Evolutionary conservation across 2,113 vertebrate genomes (phyloP), one percentile per base, ranked within the genome.

Genomic region (Picathartes gymnocephalus): DNA sequence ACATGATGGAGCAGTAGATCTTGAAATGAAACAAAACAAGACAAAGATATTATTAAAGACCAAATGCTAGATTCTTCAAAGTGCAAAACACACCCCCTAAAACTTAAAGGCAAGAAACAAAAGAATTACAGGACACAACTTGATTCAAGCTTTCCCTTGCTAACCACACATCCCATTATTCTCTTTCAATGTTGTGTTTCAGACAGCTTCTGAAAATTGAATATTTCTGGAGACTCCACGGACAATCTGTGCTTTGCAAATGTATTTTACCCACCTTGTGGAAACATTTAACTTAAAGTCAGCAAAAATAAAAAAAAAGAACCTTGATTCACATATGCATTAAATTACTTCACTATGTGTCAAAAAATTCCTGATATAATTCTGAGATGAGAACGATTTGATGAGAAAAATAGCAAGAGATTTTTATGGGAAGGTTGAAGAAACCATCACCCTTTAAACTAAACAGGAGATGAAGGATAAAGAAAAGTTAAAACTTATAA

Each of bases 311-410:
- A 61, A 82, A 39, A 51, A 53, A n/a, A n/a, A n/a, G 9, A 13
- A 3, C 13, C 9, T 58, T 30, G 13, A 50, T 70, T 58, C 27
- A 51, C 2, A 10, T 62, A 1, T 44, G 13, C 1, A 1, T 48
- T 78, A 53, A 23, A 65, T 39, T 48, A 69, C 1, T 77, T 68
- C 15, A 18, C 37, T 21, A 68, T 31, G 31, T 51, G 47, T 39
- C n/a, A 82, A 70, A 40, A 88, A 70, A 83, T 3, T 69, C 17
- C 23, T 45, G 25, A 85, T 47, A 31, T 31, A 22, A 66, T 62
- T 50, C 37, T 58, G 21, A 80, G 25, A 6, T 77, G 15, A 54
- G 18, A 92, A 45, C 37, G 30, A 66, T 73, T 65, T 66, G 15
- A 69, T 33, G 5, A 44, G 24, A 78, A 70, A 77, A 80, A 65